Evolutionary conservation across 2,113 vertebrate species (phyloP).

Genomic region (Cephalopholis sonnerati): DNA sequence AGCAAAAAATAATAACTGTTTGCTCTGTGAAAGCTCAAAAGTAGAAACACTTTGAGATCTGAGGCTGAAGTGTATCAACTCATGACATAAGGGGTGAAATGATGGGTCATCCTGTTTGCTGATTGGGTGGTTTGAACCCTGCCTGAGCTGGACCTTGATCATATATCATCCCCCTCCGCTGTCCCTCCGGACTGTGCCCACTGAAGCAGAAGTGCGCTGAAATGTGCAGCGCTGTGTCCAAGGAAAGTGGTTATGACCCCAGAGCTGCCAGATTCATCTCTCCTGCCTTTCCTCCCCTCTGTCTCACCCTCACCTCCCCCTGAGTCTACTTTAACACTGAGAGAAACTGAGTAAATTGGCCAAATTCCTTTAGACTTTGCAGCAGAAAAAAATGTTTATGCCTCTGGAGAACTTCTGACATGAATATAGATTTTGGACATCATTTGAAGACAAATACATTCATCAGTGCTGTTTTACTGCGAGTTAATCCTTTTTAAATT

Average conservation of each 20-base stretch:
- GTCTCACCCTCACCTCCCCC: not conserved
- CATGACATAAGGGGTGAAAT: not conserved
- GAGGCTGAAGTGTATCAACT: not conserved
- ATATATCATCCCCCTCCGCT: slow-evolving; percentile 15
- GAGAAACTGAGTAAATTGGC: not conserved
- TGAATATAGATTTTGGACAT: not conserved
- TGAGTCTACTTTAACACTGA: not conserved
- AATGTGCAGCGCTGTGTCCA: slow-evolving; percentile 35
- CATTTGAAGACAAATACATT: not conserved
- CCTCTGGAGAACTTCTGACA: not conserved
- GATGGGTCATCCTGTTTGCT: not conserved
- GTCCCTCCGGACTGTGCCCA: slow-evolving; percentile 19
- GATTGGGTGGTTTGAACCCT: slow-evolving; percentile 7
- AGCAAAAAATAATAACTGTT: not conserved
- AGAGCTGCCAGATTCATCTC: not conserved
- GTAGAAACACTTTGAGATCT: not conserved
- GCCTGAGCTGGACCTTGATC: not conserved
- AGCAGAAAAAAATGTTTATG: not conserved
- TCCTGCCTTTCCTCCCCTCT: not conserved
- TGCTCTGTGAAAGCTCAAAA: not conserved
- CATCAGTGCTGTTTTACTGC: not conserved
- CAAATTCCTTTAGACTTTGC: not conserved
- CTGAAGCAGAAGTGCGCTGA: slow-evolving; percentile 27
- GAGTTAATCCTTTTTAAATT: not conserved
- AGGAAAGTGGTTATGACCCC: slow-evolving; percentile 34